Conservation (phyloP, 1,140 invertebrate genomes). For the Nautilus pompilius region DNA sequence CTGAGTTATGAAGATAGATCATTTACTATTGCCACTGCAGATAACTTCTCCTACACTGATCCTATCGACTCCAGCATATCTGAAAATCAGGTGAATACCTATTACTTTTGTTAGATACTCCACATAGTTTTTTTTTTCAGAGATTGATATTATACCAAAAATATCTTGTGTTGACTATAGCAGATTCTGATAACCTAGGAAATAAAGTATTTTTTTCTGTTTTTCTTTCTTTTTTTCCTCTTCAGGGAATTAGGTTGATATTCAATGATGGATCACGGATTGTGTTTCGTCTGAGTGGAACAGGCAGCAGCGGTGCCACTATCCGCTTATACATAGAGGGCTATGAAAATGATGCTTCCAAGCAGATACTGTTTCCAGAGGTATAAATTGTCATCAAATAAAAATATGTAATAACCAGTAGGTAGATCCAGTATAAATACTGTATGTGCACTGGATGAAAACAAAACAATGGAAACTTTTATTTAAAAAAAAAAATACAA, state of each 20-base stretch:
- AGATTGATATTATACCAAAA: background rate
- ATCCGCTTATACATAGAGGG: slow-evolving; percentile 85
- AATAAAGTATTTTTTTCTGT: slow-evolving; percentile 2
- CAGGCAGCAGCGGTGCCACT: slow-evolving; percentile 95
- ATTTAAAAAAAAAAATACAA: background rate
- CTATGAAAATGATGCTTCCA: slow-evolving; percentile 59
- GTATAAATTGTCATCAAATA: slow-evolving; percentile 42
- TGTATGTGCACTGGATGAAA: background rate
- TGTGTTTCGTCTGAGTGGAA: slow-evolving; percentile 92
- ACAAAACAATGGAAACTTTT: background rate
- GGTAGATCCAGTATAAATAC: background rate
- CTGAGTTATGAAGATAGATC: slow-evolving; percentile 41
- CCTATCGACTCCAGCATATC: slow-evolving; percentile 88
- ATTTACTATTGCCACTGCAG: slow-evolving; percentile 73
- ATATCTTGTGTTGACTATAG: background rate
- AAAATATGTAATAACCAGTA: background rate
- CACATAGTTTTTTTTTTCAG: background rate
- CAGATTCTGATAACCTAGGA: background rate
- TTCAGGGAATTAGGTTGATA: slow-evolving; percentile 85
- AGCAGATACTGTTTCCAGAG: slow-evolving; percentile 73
- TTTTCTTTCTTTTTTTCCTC: slow-evolving; percentile 16
- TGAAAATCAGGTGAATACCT: slow-evolving; percentile 81
- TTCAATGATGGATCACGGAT: slow-evolving; percentile 92
- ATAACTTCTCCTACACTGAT: slow-evolving; percentile 93
- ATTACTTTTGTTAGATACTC: background rate